Conservation (phyloP, 1,140 invertebrate genomes). For the Homalodisca vitripennis region DNA sequence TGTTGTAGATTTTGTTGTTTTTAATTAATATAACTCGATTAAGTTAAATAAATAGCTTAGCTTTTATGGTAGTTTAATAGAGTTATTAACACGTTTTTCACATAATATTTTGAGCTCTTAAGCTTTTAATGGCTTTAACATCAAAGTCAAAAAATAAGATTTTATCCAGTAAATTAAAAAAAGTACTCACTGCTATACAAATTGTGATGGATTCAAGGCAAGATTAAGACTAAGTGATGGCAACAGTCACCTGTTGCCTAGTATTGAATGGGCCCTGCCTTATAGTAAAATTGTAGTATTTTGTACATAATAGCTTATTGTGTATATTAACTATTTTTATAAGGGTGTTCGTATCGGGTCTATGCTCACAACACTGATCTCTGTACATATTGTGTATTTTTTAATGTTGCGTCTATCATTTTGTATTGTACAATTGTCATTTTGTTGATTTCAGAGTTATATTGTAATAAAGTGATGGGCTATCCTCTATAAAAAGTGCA, state of each 20-base stretch:
- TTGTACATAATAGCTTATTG: slow-evolving; percentile 26
- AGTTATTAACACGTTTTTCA: too few relatives aligned
- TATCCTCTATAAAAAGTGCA: slow-evolving; percentile 20
- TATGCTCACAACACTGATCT: slow-evolving; percentile 30
- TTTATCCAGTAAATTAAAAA: too few relatives aligned
- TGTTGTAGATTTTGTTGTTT: too few relatives aligned
- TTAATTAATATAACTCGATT: too few relatives aligned
- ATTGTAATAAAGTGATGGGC: slow-evolving; percentile 30
- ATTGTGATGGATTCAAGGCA: too few relatives aligned
- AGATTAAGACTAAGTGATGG: too few relatives aligned
- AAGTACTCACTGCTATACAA: too few relatives aligned
- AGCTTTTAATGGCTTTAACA: too few relatives aligned
- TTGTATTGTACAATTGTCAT: slow-evolving; percentile 26
- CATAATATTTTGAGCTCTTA: too few relatives aligned
- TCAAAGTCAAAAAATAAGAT: too few relatives aligned
- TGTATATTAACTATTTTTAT: slow-evolving; percentile 30
- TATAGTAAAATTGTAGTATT: slow-evolving; percentile 19
- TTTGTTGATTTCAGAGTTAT: slow-evolving; percentile 30
- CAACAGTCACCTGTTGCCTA: not conserved
- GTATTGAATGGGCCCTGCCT: not conserved
- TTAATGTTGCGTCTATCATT: slow-evolving; percentile 18
- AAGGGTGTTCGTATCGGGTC: slow-evolving; percentile 22
- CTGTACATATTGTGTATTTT: slow-evolving; percentile 31
- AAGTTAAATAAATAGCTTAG: too few relatives aligned
- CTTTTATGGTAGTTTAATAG: too few relatives aligned